A percentile compares a stretch with the other conserved stretches of the same genome.
Evolutionary conservation across 2,888 invertebrate species (phyloP).

Genomic region (Tetragnatha montana): DNA sequence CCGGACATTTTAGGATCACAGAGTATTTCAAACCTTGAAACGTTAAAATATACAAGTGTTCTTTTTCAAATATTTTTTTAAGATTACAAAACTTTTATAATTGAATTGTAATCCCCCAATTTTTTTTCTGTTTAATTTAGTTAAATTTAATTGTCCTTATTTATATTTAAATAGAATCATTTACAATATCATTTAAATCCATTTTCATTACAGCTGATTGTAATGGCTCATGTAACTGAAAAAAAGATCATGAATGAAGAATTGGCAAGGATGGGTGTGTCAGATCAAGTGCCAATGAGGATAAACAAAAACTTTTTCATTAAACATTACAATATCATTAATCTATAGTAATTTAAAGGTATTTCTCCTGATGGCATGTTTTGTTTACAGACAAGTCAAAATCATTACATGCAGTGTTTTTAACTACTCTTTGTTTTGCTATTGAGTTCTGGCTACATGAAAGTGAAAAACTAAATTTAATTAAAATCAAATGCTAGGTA

Average conservation of each 20-base stretch:
- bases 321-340: not conserved
- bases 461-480: too few species aligned
- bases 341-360: not conserved
- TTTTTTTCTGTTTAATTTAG: not conserved
- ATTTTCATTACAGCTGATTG: slow-evolving; percentile 45
- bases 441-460: too few species aligned
- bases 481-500: too few species aligned
- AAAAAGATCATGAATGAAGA: slow-evolving; percentile 56
- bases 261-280: slow-evolving; percentile 11
- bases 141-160: not conserved
- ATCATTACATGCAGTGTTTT: too few species aligned
- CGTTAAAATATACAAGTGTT: too few species aligned
- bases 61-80: too few species aligned
- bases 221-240: slow-evolving; percentile 46
- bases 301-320: not conserved
- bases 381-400: too few species aligned
- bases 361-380: not conserved
- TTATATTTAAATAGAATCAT: not conserved
- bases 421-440: too few species aligned
- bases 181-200: slow-evolving; percentile 30
- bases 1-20: too few species aligned
- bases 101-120: not conserved
- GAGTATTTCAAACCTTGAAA: too few species aligned
- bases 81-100: too few species aligned
- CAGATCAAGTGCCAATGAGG: slow-evolving; percentile 28